Percentiles rank a stretch among this genome's conserved stretches.
Evolutionary conservation across 2,113 vertebrate genomes (phyloP).

Genomic region (Podarcis muralis): DNA sequence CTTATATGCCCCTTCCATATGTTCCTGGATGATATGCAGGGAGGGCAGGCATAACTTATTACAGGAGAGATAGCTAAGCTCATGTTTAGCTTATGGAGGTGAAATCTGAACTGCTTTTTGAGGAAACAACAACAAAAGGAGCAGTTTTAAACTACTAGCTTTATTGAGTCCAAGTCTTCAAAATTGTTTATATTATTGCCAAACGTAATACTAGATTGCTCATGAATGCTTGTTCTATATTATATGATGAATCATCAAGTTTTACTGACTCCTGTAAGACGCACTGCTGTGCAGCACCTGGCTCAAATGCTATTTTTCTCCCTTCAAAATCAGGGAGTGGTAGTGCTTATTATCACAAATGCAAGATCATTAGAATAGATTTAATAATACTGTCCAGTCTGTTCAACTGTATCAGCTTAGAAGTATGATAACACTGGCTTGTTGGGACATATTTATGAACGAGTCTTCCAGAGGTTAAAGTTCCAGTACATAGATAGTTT

Average conservation of each 20-base stretch:
- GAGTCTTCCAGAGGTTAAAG: conserved; percentile 5
- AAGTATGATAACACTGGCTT: not conserved
- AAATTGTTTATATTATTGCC: conserved; percentile 27
- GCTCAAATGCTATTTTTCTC: conserved; percentile 55
- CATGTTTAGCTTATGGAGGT: not conserved
- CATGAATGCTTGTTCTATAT: conserved; percentile 45
- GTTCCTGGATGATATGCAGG: not conserved
- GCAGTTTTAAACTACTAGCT: not conserved
- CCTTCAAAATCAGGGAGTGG: not conserved
- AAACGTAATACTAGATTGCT: conserved; percentile 58
- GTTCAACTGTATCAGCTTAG: not conserved
- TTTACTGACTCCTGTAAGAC: conserved; percentile 66
- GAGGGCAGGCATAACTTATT: not conserved
- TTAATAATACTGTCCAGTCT: conserved; percentile 11
- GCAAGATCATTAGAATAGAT: not conserved
- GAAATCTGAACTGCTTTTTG: not conserved
- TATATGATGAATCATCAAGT: conserved; percentile 60
- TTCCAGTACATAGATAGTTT: not conserved
- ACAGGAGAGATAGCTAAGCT: not conserved
- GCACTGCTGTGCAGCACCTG: conserved; percentile 56
- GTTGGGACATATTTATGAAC: not conserved
- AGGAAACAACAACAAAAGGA: not conserved
- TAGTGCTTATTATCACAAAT: not conserved
- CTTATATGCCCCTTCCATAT: not conserved
- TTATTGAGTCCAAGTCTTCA: not conserved